These are phyloP conservation scores for Aspiorhynchus laticeps DNA, from an alignment of 2,113 vertebrate species.

Conservation along the genomic window DNA sequence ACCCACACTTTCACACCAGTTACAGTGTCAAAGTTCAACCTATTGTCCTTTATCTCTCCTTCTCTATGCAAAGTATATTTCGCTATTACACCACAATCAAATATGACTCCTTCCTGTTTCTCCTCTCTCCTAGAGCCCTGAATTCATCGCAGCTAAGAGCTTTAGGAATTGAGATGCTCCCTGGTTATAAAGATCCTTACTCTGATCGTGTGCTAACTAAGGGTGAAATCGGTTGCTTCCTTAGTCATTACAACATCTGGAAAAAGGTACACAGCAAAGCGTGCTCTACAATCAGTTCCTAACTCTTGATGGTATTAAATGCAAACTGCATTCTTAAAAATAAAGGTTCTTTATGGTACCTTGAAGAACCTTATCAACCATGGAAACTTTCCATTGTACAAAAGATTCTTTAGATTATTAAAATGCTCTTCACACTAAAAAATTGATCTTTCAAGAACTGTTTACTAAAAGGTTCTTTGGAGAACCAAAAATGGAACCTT, in stretches of 20 bases:
- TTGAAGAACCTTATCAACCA: background rate
- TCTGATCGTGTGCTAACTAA: conserved; percentile 90
- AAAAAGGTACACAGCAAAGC: conserved; percentile 78
- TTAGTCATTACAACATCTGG: conserved; percentile 95
- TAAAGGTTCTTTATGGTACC: background rate
- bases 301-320: background rate
- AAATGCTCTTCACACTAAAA: background rate
- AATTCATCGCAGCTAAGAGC: conserved; percentile 90
- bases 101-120: background rate
- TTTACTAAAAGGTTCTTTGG: background rate
- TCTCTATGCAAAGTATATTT: background rate
- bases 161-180: conserved; percentile 92
- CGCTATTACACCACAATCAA: background rate
- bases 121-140: conserved; percentile 77
- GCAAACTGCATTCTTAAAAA: background rate
- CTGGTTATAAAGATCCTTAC: conserved; percentile 90
- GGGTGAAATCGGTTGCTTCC: conserved; percentile 97
- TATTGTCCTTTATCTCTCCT: background rate
- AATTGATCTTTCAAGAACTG: too few relatives aligned
- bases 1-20: background rate
- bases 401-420: background rate
- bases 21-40: background rate
- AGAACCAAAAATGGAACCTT: background rate
- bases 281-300: background rate
- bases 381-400: background rate